These are phyloP conservation scores for Polia nebulosa DNA, from an alignment of 2,888 invertebrate genomes.

Conservation along the genomic window DNA sequence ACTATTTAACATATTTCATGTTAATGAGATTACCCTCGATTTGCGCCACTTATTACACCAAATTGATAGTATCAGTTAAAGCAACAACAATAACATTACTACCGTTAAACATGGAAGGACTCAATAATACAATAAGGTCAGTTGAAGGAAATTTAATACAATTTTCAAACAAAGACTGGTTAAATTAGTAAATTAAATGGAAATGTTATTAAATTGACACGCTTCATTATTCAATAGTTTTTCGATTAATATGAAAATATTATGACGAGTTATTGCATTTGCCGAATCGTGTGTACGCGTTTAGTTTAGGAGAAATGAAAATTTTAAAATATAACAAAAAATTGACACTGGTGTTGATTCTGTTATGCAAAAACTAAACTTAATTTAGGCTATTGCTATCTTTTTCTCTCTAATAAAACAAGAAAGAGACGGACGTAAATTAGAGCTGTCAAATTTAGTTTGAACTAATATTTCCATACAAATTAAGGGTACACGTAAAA, in stretches of 20 bases:
- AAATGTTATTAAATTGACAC: slow-evolving; percentile 23
- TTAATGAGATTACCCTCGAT: neutral
- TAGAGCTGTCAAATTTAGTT: no score
- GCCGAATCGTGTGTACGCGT: neutral
- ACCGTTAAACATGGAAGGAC: slow-evolving; percentile 21
- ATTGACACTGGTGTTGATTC: no score
- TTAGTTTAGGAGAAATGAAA: neutral
- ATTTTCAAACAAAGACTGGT: slow-evolving; percentile 31
- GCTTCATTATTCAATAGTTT: neutral
- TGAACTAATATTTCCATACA: no score
- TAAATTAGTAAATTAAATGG: neutral
- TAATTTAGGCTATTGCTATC: no score
- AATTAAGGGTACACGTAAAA: no score
- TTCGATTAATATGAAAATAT: slow-evolving; percentile 13
- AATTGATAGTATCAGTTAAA: slow-evolving; percentile 15
- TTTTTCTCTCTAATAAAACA: no score
- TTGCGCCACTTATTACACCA: neutral
- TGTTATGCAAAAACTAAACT: no score
- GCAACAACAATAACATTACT: slow-evolving; percentile 24
- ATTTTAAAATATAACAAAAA: no score
- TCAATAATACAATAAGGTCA: slow-evolving; percentile 19
- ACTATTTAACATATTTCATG: neutral
- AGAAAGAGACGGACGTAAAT: no score
- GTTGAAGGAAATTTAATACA: slow-evolving; percentile 21
- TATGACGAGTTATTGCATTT: neutral